Percentiles rank a stretch among this genome's conserved stretches.
phyloP scores from a whole-genome alignment of 2,888 invertebrate species.

The Cephus nigrinus region DNA sequence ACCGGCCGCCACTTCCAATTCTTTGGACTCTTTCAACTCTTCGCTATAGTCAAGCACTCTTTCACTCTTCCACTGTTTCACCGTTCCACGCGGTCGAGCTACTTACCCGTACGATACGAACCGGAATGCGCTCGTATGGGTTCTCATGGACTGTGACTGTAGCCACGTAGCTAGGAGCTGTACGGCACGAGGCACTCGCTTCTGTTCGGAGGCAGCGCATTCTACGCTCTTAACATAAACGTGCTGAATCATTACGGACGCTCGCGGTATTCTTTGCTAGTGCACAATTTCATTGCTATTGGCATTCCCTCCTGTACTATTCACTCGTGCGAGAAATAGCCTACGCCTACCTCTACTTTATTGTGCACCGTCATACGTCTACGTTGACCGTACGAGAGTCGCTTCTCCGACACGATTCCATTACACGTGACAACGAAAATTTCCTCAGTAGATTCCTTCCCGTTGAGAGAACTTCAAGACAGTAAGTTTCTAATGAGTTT shows the following conservation, averaged over 20 bases:
- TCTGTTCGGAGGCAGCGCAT: constrained; percentile 46
- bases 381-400: not conserved
- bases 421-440: not conserved
- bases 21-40: not conserved
- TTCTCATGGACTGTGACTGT: not conserved
- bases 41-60: too few relatives aligned
- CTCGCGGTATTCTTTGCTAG: constrained; percentile 56
- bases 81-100: constrained; percentile 30
- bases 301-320: not conserved
- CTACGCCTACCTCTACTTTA: not conserved
- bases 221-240: constrained; percentile 47
- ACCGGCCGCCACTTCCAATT: constrained; percentile 7
- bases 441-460: not conserved
- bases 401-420: not conserved
- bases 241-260: constrained; percentile 57
- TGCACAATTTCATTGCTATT: constrained; percentile 53
- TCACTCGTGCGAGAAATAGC: not conserved
- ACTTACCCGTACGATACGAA: not conserved
- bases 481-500: not conserved
- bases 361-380: not conserved
- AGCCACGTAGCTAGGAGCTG: constrained; percentile 5
- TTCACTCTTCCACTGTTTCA: not conserved
- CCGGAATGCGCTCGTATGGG: not conserved
- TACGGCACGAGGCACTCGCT: constrained; percentile 28
- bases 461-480: not conserved